A percentile compares a stretch with the other conserved stretches of the same genome.
These are phyloP conservation scores for Globodera ellingtonae DNA, from an alignment of 1,140 invertebrate species.

Conservation along the genomic window DNA sequence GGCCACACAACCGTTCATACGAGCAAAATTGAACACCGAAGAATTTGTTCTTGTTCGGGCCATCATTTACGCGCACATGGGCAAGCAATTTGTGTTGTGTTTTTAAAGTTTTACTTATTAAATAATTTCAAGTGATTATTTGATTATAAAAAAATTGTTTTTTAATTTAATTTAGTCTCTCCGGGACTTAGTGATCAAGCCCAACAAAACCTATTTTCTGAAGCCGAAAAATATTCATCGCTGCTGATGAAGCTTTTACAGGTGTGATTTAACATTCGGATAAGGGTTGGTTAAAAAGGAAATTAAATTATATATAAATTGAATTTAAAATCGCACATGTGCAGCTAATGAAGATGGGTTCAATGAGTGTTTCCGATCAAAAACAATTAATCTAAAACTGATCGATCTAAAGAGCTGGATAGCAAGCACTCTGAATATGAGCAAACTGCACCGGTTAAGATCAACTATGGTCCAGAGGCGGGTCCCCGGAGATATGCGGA, in stretches of 20 bases:
- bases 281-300: too few species aligned
- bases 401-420: too few species aligned
- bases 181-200: neutral
- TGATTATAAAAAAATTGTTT: too few species aligned
- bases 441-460: neutral
- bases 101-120: too few species aligned
- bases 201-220: neutral
- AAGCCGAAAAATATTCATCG: neutral
- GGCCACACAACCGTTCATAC: neutral
- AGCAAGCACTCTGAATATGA: too few species aligned
- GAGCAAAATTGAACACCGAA: neutral
- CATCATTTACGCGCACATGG: slow-evolving; percentile 10
- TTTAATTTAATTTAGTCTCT: neutral
- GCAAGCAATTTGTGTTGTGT: too few species aligned
- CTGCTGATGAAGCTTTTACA: slow-evolving; percentile 9
- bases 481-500: slow-evolving; percentile 1
- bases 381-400: too few species aligned
- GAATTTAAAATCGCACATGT: too few species aligned
- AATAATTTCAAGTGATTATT: too few species aligned
- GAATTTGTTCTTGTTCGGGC: slow-evolving; percentile 10
- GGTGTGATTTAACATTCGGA: neutral
- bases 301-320: too few species aligned
- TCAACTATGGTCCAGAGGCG: neutral
- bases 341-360: too few species aligned
- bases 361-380: too few species aligned